Percentiles rank a stretch among this genome's conserved stretches.
These are phyloP conservation scores for Ellobium chinense DNA, from an alignment of 2,888 invertebrate species.

Conservation along the genomic window DNA sequence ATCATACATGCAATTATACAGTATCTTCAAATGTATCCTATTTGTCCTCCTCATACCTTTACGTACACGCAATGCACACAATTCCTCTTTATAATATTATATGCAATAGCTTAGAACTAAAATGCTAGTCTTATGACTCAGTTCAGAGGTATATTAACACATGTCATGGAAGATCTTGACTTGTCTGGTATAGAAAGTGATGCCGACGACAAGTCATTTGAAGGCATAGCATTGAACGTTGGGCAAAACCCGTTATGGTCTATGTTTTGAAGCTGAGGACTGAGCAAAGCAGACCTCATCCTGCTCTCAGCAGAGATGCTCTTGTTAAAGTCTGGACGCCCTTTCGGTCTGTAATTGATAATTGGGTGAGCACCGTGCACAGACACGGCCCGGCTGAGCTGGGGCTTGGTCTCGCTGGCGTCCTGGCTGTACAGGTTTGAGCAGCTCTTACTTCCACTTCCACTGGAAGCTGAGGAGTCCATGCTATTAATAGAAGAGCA, in stretches of 20 bases:
- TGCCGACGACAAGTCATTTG: constrained; percentile 28
- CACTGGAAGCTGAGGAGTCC: background rate
- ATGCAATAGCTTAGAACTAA: too few relatives aligned
- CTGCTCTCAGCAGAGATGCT: constrained; percentile 19
- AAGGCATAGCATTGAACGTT: background rate
- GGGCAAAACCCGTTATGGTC: background rate
- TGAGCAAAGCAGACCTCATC: too few relatives aligned
- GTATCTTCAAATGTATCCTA: too few relatives aligned
- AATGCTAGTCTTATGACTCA: too few relatives aligned
- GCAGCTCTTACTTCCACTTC: background rate
- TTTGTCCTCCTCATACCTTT: too few relatives aligned
- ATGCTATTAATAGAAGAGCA: too few relatives aligned
- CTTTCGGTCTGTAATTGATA: too few relatives aligned
- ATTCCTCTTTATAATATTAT: too few relatives aligned
- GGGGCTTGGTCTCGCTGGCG: background rate
- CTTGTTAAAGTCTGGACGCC: constrained; percentile 18
- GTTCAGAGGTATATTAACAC: constrained; percentile 26
- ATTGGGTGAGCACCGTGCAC: too few relatives aligned
- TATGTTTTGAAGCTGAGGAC: background rate
- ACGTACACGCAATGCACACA: too few relatives aligned
- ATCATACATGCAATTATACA: too few relatives aligned
- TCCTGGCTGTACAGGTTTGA: background rate
- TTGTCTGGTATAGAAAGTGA: background rate
- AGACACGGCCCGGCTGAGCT: background rate
- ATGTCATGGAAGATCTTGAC: constrained; percentile 10